A percentile compares a stretch with the other conserved stretches of the same genome.
Conservation (phyloP, 2,888 invertebrate species). For the Torymus auratus region DNA sequence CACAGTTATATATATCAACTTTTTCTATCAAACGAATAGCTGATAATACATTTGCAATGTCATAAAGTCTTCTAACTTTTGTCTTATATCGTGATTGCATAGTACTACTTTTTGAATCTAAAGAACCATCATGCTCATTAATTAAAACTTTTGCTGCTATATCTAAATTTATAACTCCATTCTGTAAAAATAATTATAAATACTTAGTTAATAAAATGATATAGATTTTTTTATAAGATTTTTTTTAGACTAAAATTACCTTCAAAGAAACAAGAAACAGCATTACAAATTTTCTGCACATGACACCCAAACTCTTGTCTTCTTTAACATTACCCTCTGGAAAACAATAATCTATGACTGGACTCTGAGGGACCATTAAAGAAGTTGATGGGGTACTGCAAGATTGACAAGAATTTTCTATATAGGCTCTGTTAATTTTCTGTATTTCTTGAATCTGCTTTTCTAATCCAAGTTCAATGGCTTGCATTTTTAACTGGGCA, state of each 20-base stretch:
- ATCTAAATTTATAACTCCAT: conserved; percentile 82
- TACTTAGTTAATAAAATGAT: conserved; percentile 66
- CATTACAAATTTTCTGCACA: conserved; percentile 86
- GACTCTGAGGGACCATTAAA: conserved; percentile 61
- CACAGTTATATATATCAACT: conserved; percentile 80
- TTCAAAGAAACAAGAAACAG: conserved; percentile 82
- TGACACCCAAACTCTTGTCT: conserved; percentile 83
- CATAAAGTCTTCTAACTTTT: conserved; percentile 85
- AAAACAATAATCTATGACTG: conserved; percentile 59
- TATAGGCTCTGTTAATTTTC: conserved; percentile 64
- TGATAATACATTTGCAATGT: conserved; percentile 87
- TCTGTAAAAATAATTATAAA: conserved; percentile 77
- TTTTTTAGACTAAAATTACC: conserved; percentile 72
- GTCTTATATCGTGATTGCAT: conserved; percentile 80
- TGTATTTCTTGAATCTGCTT: conserved; percentile 77
- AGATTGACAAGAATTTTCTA: conserved; percentile 60
- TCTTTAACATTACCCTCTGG: conserved; percentile 77
- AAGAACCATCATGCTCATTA: conserved; percentile 78
- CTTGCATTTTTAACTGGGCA: conserved; percentile 81
- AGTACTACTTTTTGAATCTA: conserved; percentile 70
- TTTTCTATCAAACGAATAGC: conserved; percentile 86
- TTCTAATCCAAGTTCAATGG: conserved; percentile 78
- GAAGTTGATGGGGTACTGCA: conserved; percentile 53
- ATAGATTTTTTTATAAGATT: background rate
- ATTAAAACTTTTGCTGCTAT: conserved; percentile 83